Evolutionary conservation across 2,113 vertebrate genomes (phyloP).

Genomic region (Melanerpes aurifrons): DNA sequence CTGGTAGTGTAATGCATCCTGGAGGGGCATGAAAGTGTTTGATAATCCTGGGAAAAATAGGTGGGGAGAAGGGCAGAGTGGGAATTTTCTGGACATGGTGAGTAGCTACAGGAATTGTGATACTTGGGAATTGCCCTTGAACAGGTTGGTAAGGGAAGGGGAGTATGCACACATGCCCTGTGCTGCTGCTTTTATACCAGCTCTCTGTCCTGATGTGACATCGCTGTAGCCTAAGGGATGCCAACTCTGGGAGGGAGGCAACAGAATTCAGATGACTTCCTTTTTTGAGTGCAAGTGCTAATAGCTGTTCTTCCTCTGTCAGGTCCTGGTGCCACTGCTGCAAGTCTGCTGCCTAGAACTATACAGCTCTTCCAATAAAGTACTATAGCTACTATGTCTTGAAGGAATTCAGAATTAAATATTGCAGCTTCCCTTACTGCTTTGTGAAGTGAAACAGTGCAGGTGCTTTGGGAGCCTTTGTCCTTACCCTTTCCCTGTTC

Average conservation of each 20-base stretch:
- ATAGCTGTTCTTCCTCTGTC: not conserved
- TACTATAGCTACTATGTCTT: not conserved
- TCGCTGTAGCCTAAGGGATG: too few species aligned
- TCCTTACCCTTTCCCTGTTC: too few species aligned
- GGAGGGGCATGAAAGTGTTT: not conserved
- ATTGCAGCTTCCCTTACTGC: not conserved
- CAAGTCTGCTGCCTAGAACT: not conserved
- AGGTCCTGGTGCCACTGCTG: not conserved
- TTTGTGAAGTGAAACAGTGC: not conserved
- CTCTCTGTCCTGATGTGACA: rapidly evolving
- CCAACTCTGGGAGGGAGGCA: not conserved
- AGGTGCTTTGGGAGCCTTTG: not conserved
- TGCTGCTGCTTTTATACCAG: not conserved
- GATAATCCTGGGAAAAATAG: not conserved
- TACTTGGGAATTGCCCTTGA: not conserved
- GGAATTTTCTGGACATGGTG: not conserved
- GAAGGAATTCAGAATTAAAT: not conserved
- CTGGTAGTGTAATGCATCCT: not conserved
- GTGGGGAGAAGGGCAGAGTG: too few species aligned
- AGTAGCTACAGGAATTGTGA: rapidly evolving
- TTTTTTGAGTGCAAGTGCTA: not conserved
- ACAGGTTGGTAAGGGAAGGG: rapidly evolving
- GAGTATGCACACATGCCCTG: rapidly evolving
- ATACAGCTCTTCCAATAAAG: not conserved
- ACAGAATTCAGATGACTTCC: not conserved